Percentiles rank a stretch among this genome's conserved stretches.
These are phyloP conservation scores for Brachionus calyciflorus DNA, from an alignment of 1,140 invertebrate genomes.

Conservation along the genomic window DNA sequence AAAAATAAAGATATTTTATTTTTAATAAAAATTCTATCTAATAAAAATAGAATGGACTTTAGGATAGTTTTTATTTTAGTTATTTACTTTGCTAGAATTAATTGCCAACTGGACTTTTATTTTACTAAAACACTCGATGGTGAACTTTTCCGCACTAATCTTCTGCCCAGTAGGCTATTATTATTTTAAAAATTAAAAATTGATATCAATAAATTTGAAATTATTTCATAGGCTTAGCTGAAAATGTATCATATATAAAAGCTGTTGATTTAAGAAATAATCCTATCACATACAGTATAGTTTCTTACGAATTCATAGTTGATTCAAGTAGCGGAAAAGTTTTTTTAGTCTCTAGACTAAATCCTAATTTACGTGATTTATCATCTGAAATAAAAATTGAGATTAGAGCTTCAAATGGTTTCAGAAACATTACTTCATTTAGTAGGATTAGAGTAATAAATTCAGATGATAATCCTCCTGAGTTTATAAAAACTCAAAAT, in stretches of 20 bases:
- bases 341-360: not conserved
- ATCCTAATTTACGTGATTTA: not conserved
- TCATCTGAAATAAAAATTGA: not conserved
- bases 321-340: constrained; percentile 10
- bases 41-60: not conserved
- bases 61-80: not conserved
- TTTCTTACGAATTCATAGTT: not conserved
- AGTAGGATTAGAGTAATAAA: not conserved
- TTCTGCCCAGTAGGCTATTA: constrained; percentile 7
- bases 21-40: not conserved
- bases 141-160: not conserved
- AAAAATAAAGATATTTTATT: no score
- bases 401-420: constrained; percentile 1
- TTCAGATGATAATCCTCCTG: not conserved
- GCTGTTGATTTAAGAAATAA: constrained; percentile 11
- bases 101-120: not conserved
- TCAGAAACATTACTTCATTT: not conserved
- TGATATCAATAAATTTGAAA: no score
- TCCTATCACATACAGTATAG: not conserved
- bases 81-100: not conserved
- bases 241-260: constrained; percentile 15
- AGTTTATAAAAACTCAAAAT: not conserved
- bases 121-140: constrained; percentile 30
- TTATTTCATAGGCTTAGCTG: not conserved
- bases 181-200: no score